Evolutionary conservation across 2,797 vertebrate species (phyloP), one percentile per base, ranked within the genome.

Genomic region (Delichon dasypus): DNA sequence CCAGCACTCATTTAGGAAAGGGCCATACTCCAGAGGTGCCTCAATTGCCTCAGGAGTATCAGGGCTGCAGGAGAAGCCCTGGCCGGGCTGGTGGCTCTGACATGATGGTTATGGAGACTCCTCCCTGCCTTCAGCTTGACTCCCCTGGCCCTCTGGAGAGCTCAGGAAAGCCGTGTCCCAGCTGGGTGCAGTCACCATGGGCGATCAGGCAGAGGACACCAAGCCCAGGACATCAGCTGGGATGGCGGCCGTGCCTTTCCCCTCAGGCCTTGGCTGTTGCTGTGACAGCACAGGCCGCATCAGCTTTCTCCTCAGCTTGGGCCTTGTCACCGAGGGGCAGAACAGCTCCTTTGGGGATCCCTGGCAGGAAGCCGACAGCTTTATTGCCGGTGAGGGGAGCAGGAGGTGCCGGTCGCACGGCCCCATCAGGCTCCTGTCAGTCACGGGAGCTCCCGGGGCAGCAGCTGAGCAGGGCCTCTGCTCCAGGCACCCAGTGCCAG

Each of bases 131-230:
- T 74, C 61, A 81, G 34, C 48, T 54, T 36, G 48, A 20, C 16
- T 50, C 10, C 4, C 6, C 9, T 3, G 12, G 32, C 7, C 40
- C 32, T 62, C 23, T 61, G 66, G 6, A 54, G 71, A 74, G 32
- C 65, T 61, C 38, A 9, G 70, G 4, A 30, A 19, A 66, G n/a
- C 25, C 1, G 0, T 1, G 4, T 62, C 44, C 5, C 40, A n/a
- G 34, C 48, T 2, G 0, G 44, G 21, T 22, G 1, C 10, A 3
- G 38, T 45, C 34, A 32, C 13, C 1, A 4, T 8, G 58, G 32
- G 26, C 0, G 0, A 45, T 16, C 45, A 38, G 45, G 48, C 40
- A 82, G n/a, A 60, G 82, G 17, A 51, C n/a, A n/a, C 12, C 0
- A 4, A 51, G 54, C 54, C 27, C 54, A 45, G 45, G 62, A 36